Evolutionary conservation across 1,140 invertebrate genomes (phyloP), one percentile per base, ranked within the genome.

Genomic region (Drosophila kanapiae): DNA sequence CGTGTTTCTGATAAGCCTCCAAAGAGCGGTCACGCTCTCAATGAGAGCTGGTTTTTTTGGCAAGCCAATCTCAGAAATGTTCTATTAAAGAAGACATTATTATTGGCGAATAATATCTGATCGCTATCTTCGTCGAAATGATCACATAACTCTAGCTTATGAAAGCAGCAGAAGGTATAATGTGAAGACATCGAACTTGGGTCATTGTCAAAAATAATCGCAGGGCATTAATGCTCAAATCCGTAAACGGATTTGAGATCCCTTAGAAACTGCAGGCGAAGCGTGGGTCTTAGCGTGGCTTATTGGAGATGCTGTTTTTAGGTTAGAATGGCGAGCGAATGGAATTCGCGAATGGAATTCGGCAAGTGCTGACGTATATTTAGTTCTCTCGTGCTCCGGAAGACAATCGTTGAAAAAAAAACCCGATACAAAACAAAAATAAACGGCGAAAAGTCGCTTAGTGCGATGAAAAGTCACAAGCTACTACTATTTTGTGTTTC

Each of bases 131-230:
- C 14, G 1, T 10, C 5, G 35, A 40, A 8, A 18, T 11, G 2
- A 14, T 47, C 10, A n/a, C 23, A 38, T 9, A 91, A 56, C 1
- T 82, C 80, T 63, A 97, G 93, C 92, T 96, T 97, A 93, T 98
- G 97, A 86, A 98, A 98, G 81, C 97, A 98, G 86, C 97, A 98
- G 7, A n/a, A n/a, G 97, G 96, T 92, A 98, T 95, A 40, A 97
- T 94, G 45, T 96, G 94, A 13, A 97, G 80, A 18, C 94, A 92
- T 54, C 93, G 93, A 6, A 95, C 95, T 35, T 93, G 81, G 29
- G 94, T 83, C 93, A 96, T 95, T 75, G 94, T 93, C 14, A 95
- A 78, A 93, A 97, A 98, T 78, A 97, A 93, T 86, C 95, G 94
- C 13, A 97, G 94, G 23, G 96, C 95, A 27, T 95, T 94, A 11